phyloP scores from a whole-genome alignment of 2,113 vertebrate species.

The Charina bottae region DNA sequence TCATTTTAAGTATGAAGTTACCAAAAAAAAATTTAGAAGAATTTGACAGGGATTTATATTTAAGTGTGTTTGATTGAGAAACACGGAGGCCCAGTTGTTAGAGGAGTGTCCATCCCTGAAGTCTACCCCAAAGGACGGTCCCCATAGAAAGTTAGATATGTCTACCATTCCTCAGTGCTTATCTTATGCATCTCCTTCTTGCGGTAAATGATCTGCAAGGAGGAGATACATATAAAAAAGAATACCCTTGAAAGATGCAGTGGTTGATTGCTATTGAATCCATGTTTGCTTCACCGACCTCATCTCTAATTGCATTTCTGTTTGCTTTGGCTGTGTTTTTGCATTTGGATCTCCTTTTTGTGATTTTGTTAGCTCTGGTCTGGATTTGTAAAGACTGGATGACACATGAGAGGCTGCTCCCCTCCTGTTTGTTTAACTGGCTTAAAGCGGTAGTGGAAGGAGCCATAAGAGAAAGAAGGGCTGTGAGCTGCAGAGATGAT shows the following conservation, averaged over 20 bases:
- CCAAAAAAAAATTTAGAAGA: neutral
- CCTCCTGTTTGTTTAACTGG: neutral
- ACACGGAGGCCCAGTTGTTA: neutral
- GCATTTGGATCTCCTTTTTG: neutral
- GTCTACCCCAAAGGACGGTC: neutral
- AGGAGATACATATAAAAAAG: too few species aligned
- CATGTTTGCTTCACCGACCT: neutral
- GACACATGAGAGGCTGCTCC: rapidly evolving
- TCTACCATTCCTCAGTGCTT: neutral
- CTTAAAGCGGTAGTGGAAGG: neutral
- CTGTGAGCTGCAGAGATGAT: neutral
- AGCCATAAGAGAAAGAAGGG: neutral
- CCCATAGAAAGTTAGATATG: neutral
- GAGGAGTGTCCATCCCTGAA: neutral
- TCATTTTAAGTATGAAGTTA: neutral
- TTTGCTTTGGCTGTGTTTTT: neutral
- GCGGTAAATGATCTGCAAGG: neutral
- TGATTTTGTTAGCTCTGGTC: neutral
- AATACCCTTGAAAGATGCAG: neutral
- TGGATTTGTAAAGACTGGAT: conserved; percentile 4
- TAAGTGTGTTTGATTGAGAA: neutral
- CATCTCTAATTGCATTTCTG: neutral
- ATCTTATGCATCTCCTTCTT: neutral
- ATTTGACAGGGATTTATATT: neutral
- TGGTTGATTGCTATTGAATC: neutral